phyloP scores from a whole-genome alignment of 2,888 invertebrate species.

The Hypomecis atomaria region DNA sequence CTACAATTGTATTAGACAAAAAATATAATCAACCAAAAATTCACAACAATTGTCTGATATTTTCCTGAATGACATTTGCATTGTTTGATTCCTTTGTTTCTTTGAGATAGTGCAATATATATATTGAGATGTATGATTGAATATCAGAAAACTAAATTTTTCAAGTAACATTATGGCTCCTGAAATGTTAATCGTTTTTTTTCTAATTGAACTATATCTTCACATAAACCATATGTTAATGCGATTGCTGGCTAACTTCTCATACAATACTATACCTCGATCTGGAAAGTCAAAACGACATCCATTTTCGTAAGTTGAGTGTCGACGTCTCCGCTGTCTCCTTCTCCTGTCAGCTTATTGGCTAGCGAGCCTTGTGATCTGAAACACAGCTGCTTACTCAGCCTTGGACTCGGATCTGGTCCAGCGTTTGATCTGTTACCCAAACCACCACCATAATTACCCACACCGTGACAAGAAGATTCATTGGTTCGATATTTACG shows the following conservation, averaged over 20 bases:
- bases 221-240: background rate
- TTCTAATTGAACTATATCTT: too few species aligned
- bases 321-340: constrained; percentile 97
- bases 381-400: constrained; percentile 86
- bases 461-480: background rate
- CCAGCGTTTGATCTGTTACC: constrained; percentile 78
- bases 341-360: constrained; percentile 96
- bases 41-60: too few species aligned
- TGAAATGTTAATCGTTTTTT: too few species aligned
- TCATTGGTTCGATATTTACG: background rate
- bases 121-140: too few species aligned
- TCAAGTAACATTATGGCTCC: too few species aligned
- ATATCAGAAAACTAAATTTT: too few species aligned
- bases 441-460: constrained; percentile 59
- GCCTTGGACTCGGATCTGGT: constrained; percentile 84
- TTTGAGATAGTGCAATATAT: too few species aligned
- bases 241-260: background rate
- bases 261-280: constrained; percentile 89
- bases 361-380: constrained; percentile 96
- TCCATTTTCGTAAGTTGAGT: constrained; percentile 98
- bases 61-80: too few species aligned
- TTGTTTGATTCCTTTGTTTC: too few species aligned
- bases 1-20: constrained; percentile 77
- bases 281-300: constrained; percentile 97
- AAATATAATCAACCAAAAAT: background rate